Percentiles rank a stretch among this genome's conserved stretches.
These are phyloP conservation scores for Coenonympha glycerion DNA, from an alignment of 2,888 invertebrate species.

Conservation along the genomic window DNA sequence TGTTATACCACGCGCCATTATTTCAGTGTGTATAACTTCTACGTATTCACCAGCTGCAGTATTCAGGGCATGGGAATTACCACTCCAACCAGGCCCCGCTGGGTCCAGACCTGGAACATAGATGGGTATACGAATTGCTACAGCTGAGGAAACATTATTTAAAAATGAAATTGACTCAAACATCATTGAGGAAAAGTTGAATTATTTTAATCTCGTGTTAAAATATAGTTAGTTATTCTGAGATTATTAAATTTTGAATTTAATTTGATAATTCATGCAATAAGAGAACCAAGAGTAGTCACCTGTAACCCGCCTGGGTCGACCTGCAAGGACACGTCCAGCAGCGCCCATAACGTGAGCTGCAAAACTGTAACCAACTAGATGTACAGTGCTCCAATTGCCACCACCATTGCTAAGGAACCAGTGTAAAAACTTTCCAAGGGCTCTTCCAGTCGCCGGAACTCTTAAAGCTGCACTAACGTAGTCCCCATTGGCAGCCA, in stretches of 20 bases:
- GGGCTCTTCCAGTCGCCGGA: constrained; percentile 29
- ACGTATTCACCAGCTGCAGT: constrained; percentile 46
- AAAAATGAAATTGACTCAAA: no score
- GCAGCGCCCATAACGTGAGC: constrained; percentile 50
- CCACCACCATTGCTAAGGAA: constrained; percentile 40
- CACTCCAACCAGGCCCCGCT: constrained; percentile 52
- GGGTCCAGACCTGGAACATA: constrained; percentile 52
- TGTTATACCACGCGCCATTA: constrained; percentile 50
- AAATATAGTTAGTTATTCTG: no score
- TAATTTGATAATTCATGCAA: no score
- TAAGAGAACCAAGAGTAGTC: not conserved
- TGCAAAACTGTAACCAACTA: constrained; percentile 52
- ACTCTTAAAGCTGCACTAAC: constrained; percentile 28
- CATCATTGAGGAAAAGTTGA: no score
- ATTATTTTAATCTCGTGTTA: no score
- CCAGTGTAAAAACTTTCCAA: constrained; percentile 40
- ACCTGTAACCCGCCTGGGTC: constrained; percentile 38
- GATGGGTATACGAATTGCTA: no score
- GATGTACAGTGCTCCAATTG: constrained; percentile 42
- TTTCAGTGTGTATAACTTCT: constrained; percentile 60
- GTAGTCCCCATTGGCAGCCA: constrained; percentile 30
- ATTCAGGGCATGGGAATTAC: constrained; percentile 45
- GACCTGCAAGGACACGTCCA: constrained; percentile 36
- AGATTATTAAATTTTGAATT: no score
- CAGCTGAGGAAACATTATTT: no score